These are phyloP conservation scores for Drosophila malerkotliana DNA, from an alignment of 1,140 invertebrate species.

Conservation along the genomic window DNA sequence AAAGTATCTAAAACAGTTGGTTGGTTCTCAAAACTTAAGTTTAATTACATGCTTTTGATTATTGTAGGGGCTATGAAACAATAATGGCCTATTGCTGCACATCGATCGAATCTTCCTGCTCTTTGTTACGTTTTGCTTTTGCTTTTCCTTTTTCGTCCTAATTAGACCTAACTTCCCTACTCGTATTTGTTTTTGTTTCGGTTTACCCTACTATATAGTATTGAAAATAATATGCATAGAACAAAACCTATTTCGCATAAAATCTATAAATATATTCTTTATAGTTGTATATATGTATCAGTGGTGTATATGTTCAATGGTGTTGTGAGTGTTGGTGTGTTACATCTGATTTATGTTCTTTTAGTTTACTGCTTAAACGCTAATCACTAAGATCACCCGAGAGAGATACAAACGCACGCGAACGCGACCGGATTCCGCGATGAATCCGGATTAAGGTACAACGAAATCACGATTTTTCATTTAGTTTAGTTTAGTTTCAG, in stretches of 20 bases:
- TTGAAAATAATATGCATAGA: constrained; percentile 38
- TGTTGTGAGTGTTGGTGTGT: constrained; percentile 37
- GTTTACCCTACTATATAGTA: constrained; percentile 24
- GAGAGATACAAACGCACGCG: constrained; percentile 83
- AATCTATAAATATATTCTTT: constrained; percentile 52
- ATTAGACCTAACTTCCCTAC: constrained; percentile 47
- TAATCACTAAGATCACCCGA: constrained; percentile 84
- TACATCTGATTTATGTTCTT: constrained; percentile 26
- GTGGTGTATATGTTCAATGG: constrained; percentile 36
- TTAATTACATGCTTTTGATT: constrained; percentile 21
- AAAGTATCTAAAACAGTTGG: constrained; percentile 19
- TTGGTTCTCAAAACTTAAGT: constrained; percentile 6
- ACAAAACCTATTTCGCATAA: constrained; percentile 55
- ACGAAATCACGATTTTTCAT: constrained; percentile 83
- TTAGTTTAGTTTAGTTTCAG: constrained; percentile 48
- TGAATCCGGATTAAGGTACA: constrained; percentile 84
- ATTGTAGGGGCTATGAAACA: constrained; percentile 24
- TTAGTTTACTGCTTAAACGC: constrained; percentile 70
- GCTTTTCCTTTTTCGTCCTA: constrained; percentile 38
- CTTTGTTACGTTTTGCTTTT: constrained; percentile 23
- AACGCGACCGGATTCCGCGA: constrained; percentile 84
- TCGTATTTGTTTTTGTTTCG: constrained; percentile 27
- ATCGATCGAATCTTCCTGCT: constrained; percentile 22
- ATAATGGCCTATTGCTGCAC: neutral
- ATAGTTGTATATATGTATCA: constrained; percentile 44